Conservation (phyloP, 2,888 invertebrate species). For the Lingula anatina region DNA sequence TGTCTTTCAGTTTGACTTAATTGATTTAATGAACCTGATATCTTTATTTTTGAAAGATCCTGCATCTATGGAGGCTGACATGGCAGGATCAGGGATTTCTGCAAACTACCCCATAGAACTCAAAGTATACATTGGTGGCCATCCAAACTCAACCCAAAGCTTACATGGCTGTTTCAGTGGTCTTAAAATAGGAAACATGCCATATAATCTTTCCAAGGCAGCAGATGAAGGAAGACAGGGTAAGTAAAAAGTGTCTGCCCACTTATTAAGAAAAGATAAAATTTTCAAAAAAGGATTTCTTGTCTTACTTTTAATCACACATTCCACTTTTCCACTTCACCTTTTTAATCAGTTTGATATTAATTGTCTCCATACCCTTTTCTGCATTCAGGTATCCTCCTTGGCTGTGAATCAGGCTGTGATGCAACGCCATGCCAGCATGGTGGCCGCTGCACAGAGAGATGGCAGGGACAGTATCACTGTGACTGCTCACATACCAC, state of each 20-base stretch:
- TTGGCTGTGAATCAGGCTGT: slow-evolving; percentile 31
- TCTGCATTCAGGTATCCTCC: slow-evolving; percentile 15
- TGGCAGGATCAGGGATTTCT: too few species aligned
- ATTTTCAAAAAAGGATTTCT: too few species aligned
- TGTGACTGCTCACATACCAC: slow-evolving; percentile 33
- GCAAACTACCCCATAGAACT: too few species aligned
- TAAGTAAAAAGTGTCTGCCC: too few species aligned
- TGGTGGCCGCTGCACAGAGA: slow-evolving; percentile 28
- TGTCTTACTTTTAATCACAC: too few species aligned
- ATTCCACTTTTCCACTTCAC: too few species aligned
- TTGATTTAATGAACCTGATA: too few species aligned
- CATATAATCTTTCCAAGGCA: slow-evolving; percentile 18
- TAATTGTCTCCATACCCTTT: not conserved
- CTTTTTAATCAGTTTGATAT: not conserved
- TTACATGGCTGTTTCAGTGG: slow-evolving; percentile 35
- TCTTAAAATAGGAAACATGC: slow-evolving; percentile 23
- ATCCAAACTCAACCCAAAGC: slow-evolving; percentile 14
- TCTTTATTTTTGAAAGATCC: too few species aligned
- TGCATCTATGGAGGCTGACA: too few species aligned
- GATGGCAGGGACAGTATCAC: slow-evolving; percentile 24
- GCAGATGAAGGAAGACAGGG: slow-evolving; percentile 18
- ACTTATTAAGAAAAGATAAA: too few species aligned
- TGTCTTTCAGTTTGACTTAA: too few species aligned
- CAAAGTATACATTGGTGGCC: too few species aligned
- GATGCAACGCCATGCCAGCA: slow-evolving; percentile 23